Base-by-base conservation (phyloP, 2,797 vertebrate genomes). In the Silurus aristotelis region DNA sequence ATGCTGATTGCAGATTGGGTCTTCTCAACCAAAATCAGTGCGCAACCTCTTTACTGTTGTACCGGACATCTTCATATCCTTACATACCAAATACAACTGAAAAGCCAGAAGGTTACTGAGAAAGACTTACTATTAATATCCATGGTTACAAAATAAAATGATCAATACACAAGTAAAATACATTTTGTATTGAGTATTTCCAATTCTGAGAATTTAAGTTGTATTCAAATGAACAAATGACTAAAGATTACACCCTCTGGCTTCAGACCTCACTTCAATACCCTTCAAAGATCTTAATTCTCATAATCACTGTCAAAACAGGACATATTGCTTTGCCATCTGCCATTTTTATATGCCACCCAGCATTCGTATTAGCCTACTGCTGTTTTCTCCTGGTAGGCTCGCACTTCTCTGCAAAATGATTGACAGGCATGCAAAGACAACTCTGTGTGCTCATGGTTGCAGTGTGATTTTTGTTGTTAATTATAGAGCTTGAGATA, bases 401-500 rank as follows among this genome's bases (percentile, higher is more conserved):
- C 38, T 80, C 15, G 77, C 77, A 79, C 38, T 63, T 63, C 77
- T 79, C 58, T n/a, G 38, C 60, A 79, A 79, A 63, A 79, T 79
- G 77, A 79, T 79, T 79, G 77, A 79, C 77, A 79, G 77, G 58
- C 58, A 46, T n/a, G 60, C 20, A 79, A 63, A n/a, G 60, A 79
- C 46, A 22, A 27, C 56, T 61, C 22, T 8, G 77, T 63, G 58
- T 46, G 77, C 77, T 64, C 77, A 63, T 63, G 58, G 60, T 79
- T 79, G 77, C 77, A n/a, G 31, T 77, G 55, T 38, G 17, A 58
- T 43, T 79, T 63, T 79, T 48, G 58, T 63, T 79, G 77, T 46
- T 79, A 79, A 79, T 61, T 79, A 63, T 79, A 63, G 20, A 15
- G 60, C 60, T 79, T n/a, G 31, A 79, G 31, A 61, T 43, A 79